Base-by-base conservation (phyloP, 1,140 invertebrate genomes). In the Ericerus pela region DNA sequence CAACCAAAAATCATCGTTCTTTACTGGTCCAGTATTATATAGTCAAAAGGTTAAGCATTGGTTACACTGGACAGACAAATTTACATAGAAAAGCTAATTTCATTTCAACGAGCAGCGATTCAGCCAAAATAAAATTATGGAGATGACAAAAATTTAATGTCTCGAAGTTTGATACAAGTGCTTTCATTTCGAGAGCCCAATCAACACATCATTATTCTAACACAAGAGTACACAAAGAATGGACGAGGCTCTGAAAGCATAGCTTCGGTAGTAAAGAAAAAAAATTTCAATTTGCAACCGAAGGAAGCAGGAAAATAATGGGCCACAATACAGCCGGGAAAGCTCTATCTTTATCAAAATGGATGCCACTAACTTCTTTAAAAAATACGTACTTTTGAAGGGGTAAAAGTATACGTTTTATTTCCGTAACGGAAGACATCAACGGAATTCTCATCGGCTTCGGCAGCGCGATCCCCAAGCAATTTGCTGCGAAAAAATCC, bases 321-420 rank as follows among this genome's bases (percentile, higher is more conserved):
- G n/a, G n/a, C n/a, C n/a, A n/a, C n/a, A n/a, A n/a, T n/a, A n/a
- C n/a, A n/a, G n/a, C n/a, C n/a, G n/a, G n/a, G n/a, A n/a, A n/a
- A n/a, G n/a, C n/a, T n/a, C n/a, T n/a, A n/a, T n/a, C n/a, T n/a
- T n/a, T n/a, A n/a, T n/a, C n/a, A n/a, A n/a, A n/a, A n/a, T n/a
- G n/a, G n/a, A n/a, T n/a, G n/a, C n/a, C n/a, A n/a, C n/a, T n/a
- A n/a, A n/a, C n/a, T n/a, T n/a, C n/a, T n/a, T n/a, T n/a, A 56
- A 26, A 43, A 54, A 28, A 31, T 18, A n/a, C 51, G 57, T 53
- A 64, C 63, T 37, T 60, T 59, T 58, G 57, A 53, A 18, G 58
- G 27, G 8, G 41, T 60, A 53, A 62, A 64, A 30, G 63, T 60
- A n/a, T 62, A 58, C 51, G 63, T 60, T 54, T 59, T 54, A 53